Conservation (phyloP, 35 echinoderm and acorn worm species). For the Lytechinus pictus region DNA sequence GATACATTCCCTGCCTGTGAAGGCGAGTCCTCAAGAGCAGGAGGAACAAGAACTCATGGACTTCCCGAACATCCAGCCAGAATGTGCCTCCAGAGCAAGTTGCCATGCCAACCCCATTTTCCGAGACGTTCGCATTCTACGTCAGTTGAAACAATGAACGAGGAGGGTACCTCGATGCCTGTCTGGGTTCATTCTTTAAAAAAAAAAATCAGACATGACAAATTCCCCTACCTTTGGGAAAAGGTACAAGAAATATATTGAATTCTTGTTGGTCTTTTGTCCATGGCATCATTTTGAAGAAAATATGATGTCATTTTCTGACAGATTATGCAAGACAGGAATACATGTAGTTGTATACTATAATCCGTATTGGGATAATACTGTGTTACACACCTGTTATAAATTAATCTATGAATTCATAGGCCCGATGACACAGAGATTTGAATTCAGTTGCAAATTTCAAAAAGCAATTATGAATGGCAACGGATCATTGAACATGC, state of each 20-base stretch:
- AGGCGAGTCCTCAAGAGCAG: not conserved
- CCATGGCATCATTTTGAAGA: not conserved
- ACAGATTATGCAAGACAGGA: not conserved
- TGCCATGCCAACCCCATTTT: not conserved
- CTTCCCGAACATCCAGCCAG: not conserved
- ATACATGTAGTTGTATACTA: too few species aligned
- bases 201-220: not conserved
- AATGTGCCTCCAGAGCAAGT: not conserved
- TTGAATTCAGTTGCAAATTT: too few species aligned
- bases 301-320: not conserved
- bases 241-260: not conserved
- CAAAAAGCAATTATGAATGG: too few species aligned
- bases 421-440: too few species aligned
- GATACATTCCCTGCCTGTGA: not conserved
- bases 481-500: too few species aligned
- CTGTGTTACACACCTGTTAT: too few species aligned
- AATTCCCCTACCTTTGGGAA: not conserved
- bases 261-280: not conserved
- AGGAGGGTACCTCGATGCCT: not conserved
- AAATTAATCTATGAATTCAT: too few species aligned
- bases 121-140: conserved; percentile 23
- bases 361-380: too few species aligned
- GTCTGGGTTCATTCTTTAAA: not conserved
- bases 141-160: conserved; percentile 25
- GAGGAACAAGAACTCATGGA: conserved; percentile 28